Conservation (phyloP, 2,797 vertebrate genomes). For the Sebastes reedi region DNA sequence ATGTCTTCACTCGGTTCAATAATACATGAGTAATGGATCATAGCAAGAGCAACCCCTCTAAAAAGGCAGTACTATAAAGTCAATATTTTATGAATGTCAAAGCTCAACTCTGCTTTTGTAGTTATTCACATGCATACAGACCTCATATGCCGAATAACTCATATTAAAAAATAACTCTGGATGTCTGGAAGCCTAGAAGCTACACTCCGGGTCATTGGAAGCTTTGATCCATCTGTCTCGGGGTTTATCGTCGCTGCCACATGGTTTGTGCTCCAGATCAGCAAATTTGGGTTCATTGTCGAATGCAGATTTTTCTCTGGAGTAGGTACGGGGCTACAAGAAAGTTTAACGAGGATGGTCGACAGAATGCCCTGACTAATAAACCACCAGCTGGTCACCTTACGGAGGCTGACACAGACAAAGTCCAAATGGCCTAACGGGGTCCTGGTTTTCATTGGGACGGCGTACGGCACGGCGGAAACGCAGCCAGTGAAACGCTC, state of each 20-base stretch:
- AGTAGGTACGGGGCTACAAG: conserved; percentile 5
- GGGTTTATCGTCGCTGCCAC: conserved; percentile 42
- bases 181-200: conserved; percentile 21
- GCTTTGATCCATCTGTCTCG: conserved; percentile 55
- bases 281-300: conserved; percentile 47
- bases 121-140: conserved; percentile 46
- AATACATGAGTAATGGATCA: conserved; percentile 52
- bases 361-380: conserved; percentile 58
- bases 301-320: conserved; percentile 29
- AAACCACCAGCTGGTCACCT: conserved; percentile 73
- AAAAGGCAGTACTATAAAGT: conserved; percentile 48
- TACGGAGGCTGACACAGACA: conserved; percentile 35
- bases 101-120: conserved; percentile 65
- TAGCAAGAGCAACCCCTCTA: conserved; percentile 25
- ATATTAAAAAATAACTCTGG: conserved; percentile 42
- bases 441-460: conserved; percentile 43
- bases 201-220: conserved; percentile 3
- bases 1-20: conserved; percentile 52
- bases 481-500: conserved; percentile 52
- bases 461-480: conserved; percentile 29
- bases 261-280: conserved; percentile 46
- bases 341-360: conserved; percentile 65
- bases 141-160: conserved; percentile 38
- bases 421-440: conserved; percentile 34
- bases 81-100: conserved; percentile 68